Conservation (phyloP, 2,797 vertebrate genomes). For the Vireo griseus region DNA sequence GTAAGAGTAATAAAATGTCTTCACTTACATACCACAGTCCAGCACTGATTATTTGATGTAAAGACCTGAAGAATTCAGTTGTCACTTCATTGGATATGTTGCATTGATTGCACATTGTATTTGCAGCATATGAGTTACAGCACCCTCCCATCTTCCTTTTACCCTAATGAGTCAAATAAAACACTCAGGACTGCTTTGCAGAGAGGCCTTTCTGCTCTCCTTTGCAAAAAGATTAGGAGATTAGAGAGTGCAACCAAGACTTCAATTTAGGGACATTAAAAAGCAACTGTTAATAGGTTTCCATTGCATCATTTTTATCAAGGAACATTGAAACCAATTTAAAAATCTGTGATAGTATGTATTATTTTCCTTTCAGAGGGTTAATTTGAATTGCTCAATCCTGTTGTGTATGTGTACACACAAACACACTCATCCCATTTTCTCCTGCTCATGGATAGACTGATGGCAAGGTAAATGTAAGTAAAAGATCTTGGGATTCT, state of each 20-base stretch:
- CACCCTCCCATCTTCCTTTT: background rate
- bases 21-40: background rate
- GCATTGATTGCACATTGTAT: too few relatives aligned
- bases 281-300: background rate
- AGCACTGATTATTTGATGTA: background rate
- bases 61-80: slow-evolving; percentile 2
- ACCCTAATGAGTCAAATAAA: slow-evolving; percentile 3
- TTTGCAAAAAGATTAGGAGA: background rate
- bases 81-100: slow-evolving; percentile 22
- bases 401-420: background rate
- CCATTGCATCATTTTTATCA: background rate
- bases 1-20: background rate
- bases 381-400: background rate
- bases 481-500: background rate
- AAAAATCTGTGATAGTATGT: background rate
- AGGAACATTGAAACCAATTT: background rate
- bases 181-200: background rate
- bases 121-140: background rate
- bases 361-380: background rate
- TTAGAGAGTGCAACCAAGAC: background rate
- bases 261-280: background rate
- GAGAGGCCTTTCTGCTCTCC: background rate
- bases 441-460: background rate
- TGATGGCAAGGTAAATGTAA: background rate
- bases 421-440: background rate